These are phyloP conservation scores for Mus musculus DNA, from an alignment of 2,113 vertebrate species.

Conservation along the genomic window DNA sequence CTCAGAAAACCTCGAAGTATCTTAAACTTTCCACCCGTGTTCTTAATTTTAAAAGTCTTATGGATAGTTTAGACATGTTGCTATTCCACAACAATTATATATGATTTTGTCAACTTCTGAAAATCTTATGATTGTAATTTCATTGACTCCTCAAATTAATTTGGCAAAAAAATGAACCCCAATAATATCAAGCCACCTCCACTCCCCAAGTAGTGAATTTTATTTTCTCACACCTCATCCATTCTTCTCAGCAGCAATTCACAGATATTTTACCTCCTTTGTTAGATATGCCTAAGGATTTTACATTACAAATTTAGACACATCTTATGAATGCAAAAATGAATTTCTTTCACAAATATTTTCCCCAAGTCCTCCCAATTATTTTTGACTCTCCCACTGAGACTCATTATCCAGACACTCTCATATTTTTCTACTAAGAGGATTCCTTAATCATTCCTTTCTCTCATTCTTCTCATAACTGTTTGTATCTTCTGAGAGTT, in stretches of 20 bases:
- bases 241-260: neutral
- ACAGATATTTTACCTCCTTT: neutral
- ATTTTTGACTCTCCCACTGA: neutral
- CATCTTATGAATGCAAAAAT: neutral
- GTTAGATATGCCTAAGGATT: neutral
- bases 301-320: neutral
- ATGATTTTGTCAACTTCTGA: neutral
- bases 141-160: neutral
- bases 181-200: neutral
- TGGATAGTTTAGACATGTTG: neutral
- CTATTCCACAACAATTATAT: neutral
- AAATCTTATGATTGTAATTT: neutral
- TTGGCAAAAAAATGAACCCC: neutral
- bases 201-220: neutral
- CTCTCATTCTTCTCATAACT: neutral
- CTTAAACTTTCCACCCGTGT: neutral
- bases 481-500: neutral
- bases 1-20: neutral
- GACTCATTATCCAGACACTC: neutral
- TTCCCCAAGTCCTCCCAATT: neutral
- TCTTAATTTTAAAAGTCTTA: neutral
- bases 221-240: neutral
- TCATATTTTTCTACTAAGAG: neutral
- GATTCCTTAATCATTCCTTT: neutral
- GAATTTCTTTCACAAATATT: neutral